These are phyloP conservation scores for Dimorphilus gyrociliatus DNA, from an alignment of 2,888 invertebrate genomes.

Conservation along the genomic window DNA sequence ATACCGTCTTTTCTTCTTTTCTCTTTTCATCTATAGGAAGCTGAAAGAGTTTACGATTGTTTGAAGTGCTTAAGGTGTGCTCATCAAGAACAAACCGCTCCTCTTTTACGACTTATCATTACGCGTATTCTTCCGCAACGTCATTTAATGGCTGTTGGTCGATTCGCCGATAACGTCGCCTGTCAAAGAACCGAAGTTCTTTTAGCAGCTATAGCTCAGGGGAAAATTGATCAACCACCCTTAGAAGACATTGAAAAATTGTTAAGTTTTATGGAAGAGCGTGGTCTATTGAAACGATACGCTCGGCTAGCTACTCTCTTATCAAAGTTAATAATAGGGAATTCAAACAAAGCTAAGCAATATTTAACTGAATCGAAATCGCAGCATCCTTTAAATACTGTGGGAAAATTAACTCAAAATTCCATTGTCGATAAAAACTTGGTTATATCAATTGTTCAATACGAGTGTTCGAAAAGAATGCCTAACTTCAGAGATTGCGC, in stretches of 20 bases:
- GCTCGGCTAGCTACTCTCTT: constrained; percentile 26
- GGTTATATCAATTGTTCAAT: too few relatives aligned
- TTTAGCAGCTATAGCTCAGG: constrained; percentile 44
- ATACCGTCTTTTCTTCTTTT: too few relatives aligned
- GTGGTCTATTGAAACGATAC: constrained; percentile 42
- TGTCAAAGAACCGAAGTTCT: constrained; percentile 51
- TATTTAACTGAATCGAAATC: too few relatives aligned
- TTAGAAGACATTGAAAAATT: constrained; percentile 53
- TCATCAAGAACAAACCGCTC: constrained; percentile 52
- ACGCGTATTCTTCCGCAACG: constrained; percentile 51
- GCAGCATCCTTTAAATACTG: too few relatives aligned
- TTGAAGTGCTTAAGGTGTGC: constrained; percentile 51
- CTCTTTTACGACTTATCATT: constrained; percentile 48
- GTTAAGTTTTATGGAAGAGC: constrained; percentile 43
- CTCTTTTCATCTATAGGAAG: too few relatives aligned
- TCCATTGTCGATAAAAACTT: too few relatives aligned
- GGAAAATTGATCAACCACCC: constrained; percentile 48
- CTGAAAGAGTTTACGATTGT: too few relatives aligned
- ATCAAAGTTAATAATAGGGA: constrained; percentile 23
- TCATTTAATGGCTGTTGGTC: constrained; percentile 50
- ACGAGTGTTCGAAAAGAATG: too few relatives aligned
- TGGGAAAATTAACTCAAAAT: too few relatives aligned
- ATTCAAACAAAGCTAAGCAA: too few relatives aligned
- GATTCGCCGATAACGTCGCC: constrained; percentile 55
- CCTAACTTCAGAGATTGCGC: constrained; percentile 46